These are phyloP conservation scores for Xylophagus ater DNA, from an alignment of 2,888 invertebrate species.

Conservation along the genomic window DNA sequence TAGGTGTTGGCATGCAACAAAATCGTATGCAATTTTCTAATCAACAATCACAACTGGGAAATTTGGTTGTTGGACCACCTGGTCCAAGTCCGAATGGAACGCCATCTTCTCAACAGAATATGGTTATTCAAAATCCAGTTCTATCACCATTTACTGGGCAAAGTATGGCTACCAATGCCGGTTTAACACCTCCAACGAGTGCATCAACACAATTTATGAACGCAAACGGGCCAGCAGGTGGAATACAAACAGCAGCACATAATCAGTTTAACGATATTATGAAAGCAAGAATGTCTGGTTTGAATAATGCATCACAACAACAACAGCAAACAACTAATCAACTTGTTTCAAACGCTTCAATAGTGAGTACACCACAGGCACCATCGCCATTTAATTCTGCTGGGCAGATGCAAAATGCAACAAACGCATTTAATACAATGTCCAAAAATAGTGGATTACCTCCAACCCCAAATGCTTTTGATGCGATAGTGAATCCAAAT, in stretches of 20 bases:
- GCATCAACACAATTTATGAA: constrained; percentile 43
- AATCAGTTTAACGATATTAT: constrained; percentile 47
- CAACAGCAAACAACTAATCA: constrained; percentile 22
- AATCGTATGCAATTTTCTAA: constrained; percentile 44
- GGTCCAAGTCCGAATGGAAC: constrained; percentile 67
- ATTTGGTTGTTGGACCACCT: constrained; percentile 55
- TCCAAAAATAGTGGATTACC: constrained; percentile 32
- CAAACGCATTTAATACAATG: constrained; percentile 24
- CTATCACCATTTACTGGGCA: constrained; percentile 59
- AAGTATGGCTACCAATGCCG: constrained; percentile 45
- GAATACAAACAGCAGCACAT: constrained; percentile 37
- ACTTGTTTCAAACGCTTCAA: constrained; percentile 19
- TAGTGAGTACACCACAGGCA: constrained; percentile 31
- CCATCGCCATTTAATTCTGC: constrained; percentile 48
- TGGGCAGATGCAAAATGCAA: constrained; percentile 26
- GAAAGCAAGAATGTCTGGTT: constrained; percentile 44
- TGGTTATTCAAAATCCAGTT: constrained; percentile 50
- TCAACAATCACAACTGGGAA: constrained; percentile 28
- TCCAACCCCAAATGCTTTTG: constrained; percentile 41
- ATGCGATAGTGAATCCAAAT: constrained; percentile 14
- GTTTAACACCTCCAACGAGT: constrained; percentile 39
- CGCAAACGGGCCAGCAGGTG: constrained; percentile 48
- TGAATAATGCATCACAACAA: constrained; percentile 17
- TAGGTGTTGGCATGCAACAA: constrained; percentile 41
- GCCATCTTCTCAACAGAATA: constrained; percentile 46